A percentile compares a stretch with the other conserved stretches of the same genome.
These are phyloP conservation scores for Melanotaenia duboulayi DNA, from an alignment of 2,113 vertebrate species.

Conservation along the genomic window DNA sequence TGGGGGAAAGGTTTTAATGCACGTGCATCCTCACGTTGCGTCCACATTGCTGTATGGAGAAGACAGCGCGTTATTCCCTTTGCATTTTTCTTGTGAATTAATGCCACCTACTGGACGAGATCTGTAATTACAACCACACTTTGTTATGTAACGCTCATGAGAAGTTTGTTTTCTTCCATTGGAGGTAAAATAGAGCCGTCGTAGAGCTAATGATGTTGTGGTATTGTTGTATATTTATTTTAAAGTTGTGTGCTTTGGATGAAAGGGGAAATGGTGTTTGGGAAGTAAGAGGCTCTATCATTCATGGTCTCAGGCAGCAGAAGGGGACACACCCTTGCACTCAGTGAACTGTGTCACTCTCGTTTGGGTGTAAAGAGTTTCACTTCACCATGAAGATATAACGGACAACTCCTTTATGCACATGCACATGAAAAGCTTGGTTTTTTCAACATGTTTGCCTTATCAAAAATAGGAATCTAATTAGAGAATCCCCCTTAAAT, in stretches of 20 bases:
- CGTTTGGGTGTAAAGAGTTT: constrained; percentile 31
- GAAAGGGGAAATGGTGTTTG: not conserved
- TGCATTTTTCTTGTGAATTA: not conserved
- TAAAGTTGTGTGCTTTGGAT: not conserved
- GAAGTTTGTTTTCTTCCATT: not conserved
- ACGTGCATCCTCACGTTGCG: constrained; percentile 22
- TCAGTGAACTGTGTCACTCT: constrained; percentile 19
- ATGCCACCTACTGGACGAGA: constrained; percentile 39
- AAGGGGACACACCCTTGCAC: constrained; percentile 23
- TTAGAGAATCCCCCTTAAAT: not conserved
- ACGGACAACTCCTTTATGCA: not conserved
- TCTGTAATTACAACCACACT: constrained; percentile 11
- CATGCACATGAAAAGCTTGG: not conserved
- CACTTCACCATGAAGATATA: constrained; percentile 34
- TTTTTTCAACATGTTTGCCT: not conserved
- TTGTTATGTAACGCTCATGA: not conserved
- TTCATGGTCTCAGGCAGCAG: not conserved
- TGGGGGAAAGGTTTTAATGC: constrained; percentile 12
- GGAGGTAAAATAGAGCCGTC: not conserved
- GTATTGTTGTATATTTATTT: not conserved
- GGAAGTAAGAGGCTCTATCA: not conserved
- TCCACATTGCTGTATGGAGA: not conserved
- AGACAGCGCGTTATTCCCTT: fast-evolving
- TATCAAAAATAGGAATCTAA: not conserved
- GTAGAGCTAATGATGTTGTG: not conserved